Conservation (phyloP, 2,888 invertebrate genomes). For the Scaptomyza tumidula region DNA sequence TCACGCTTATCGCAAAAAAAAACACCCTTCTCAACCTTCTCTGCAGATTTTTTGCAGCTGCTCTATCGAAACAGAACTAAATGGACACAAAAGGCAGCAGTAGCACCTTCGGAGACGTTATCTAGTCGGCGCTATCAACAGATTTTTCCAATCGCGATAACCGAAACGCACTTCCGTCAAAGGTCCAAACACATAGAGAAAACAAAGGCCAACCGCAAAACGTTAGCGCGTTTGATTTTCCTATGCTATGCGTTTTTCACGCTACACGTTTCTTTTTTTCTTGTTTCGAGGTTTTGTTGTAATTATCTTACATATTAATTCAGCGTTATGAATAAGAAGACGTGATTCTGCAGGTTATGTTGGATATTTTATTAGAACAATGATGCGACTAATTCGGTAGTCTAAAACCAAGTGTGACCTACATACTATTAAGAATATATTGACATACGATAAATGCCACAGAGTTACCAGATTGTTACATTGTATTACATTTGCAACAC, state of each 20-base stretch:
- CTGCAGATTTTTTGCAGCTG: conserved; percentile 58
- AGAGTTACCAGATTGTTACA: too few relatives aligned
- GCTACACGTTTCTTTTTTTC: conserved; percentile 44
- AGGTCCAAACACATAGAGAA: conserved; percentile 8
- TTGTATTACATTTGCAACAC: too few relatives aligned
- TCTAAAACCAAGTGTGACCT: too few relatives aligned
- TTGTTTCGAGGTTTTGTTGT: conserved; percentile 34
- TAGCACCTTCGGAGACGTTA: conserved; percentile 43
- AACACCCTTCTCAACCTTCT: conserved; percentile 14
- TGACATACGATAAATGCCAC: too few relatives aligned
- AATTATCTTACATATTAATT: too few relatives aligned
- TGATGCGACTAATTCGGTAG: too few relatives aligned
- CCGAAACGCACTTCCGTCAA: conserved; percentile 56
- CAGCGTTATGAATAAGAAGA: too few relatives aligned
- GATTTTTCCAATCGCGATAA: conserved; percentile 57
- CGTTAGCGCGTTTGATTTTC: conserved; percentile 40
- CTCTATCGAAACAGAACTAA: conserved; percentile 39
- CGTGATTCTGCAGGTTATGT: too few relatives aligned
- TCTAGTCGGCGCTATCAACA: conserved; percentile 43
- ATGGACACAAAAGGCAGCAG: conserved; percentile 11
- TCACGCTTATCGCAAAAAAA: conserved; percentile 28
- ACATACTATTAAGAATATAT: too few relatives aligned
- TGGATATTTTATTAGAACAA: too few relatives aligned
- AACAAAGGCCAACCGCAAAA: conserved; percentile 57
- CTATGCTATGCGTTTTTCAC: conserved; percentile 23